Evolutionary conservation across 2,797 vertebrate species (phyloP), one percentile per base, ranked within the genome.

Genomic region (Masticophis lateralis): DNA sequence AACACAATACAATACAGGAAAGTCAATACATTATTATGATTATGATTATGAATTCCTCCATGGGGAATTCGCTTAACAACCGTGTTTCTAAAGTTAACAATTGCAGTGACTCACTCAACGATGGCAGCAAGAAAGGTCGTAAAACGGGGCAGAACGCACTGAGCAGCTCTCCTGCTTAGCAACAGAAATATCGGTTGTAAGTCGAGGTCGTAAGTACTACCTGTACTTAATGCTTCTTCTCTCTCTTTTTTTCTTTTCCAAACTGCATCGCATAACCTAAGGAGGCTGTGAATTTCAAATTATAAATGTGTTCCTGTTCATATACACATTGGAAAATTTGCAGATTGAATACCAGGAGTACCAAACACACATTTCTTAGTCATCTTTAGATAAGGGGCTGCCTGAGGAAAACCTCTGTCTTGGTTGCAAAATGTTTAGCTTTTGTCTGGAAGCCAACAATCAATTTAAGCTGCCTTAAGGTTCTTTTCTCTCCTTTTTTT

Each of bases 381-480:
- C 74, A 22, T 83, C 32, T 43, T 47, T 47, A 83, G 37, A 25
- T 47, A 83, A 83, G 37, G 37, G 4, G 4, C 10, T 11, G 20
- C 37, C 4, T 5, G 74, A 47, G 37, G 74, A 83, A 47, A 83
- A 47, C 37, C 74, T 74, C 69, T 83, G 18, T 43, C 37, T 83
- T 47, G 10, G 1, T 47, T 83, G 43, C 74, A 83, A 47, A 83
- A 83, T 83, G 74, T 83, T 47, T 83, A 12, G 74, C 20, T 83
- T 83, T 43, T 83, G 74, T 47, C 37, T 47, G 5, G 37, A 25
- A 83, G 74, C 37, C 74, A 83, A 37, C 37, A 25, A 83, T 83
- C 74, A 47, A 83, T 83, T 47, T 22, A 47, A 83, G 43, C 63
- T 88, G 28, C 91, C 93, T 94, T 37, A 25, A 91, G 86, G 28